These are phyloP conservation scores for Ammospiza nelsoni DNA, from an alignment of 2,113 vertebrate genomes.

Conservation along the genomic window DNA sequence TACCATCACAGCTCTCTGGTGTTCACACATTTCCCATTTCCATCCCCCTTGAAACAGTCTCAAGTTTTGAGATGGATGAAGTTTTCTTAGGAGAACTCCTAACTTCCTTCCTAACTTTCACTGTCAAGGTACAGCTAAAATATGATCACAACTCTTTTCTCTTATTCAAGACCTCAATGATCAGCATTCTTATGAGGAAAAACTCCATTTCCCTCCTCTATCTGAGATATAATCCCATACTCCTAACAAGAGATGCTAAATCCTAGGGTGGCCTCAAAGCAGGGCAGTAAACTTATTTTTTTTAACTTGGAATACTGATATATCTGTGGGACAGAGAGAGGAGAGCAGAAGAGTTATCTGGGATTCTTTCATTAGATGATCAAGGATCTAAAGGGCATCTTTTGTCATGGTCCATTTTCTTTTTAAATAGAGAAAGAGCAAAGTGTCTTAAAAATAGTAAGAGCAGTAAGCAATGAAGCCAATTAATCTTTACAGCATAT, in stretches of 20 bases:
- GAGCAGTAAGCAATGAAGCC: not conserved
- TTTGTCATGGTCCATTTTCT: not conserved
- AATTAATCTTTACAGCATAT: not conserved
- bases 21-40: not conserved
- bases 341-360: not conserved
- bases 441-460: not conserved
- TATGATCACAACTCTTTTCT: not conserved
- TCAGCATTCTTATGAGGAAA: not conserved
- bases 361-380: not conserved
- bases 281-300: not conserved
- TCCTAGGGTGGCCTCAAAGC: not conserved
- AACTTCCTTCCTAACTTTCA: not conserved
- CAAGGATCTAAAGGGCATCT: not conserved
- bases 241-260: not conserved
- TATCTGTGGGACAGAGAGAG: not conserved
- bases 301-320: not conserved
- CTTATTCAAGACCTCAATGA: not conserved
- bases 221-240: not conserved
- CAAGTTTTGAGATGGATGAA: not conserved
- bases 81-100: not conserved
- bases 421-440: not conserved
- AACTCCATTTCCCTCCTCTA: not conserved
- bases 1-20: not conserved
- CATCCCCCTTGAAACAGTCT: not conserved
- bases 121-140: not conserved